These are phyloP conservation scores for Papilio xuthus DNA, from an alignment of 1,140 invertebrate species.

Conservation along the genomic window DNA sequence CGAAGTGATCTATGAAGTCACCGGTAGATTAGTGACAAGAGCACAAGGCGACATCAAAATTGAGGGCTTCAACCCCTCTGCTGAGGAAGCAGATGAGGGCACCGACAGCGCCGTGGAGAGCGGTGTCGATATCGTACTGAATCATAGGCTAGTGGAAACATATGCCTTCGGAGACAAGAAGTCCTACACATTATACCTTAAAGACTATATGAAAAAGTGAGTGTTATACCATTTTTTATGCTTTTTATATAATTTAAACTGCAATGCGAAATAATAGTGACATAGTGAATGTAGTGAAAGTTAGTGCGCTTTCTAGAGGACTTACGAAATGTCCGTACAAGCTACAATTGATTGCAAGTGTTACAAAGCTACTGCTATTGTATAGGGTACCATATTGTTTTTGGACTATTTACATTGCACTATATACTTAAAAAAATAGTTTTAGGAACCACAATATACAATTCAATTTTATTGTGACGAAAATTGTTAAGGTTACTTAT, in stretches of 20 bases:
- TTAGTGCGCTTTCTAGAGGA: not conserved
- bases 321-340: not conserved
- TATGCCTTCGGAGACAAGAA: constrained; percentile 94
- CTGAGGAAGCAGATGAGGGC: constrained; percentile 94
- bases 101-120: constrained; percentile 88
- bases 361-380: not conserved
- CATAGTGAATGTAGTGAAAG: not conserved
- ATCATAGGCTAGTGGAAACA: constrained; percentile 94
- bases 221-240: constrained; percentile 59
- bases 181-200: constrained; percentile 95
- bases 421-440: too few relatives aligned
- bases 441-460: too few relatives aligned
- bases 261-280: not conserved
- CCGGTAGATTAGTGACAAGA: constrained; percentile 91
- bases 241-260: not conserved
- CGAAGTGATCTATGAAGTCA: constrained; percentile 97
- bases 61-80: constrained; percentile 95
- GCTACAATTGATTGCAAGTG: not conserved
- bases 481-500: too few relatives aligned
- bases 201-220: constrained; percentile 98
- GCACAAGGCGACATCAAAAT: constrained; percentile 90
- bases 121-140: constrained; percentile 96
- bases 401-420: too few relatives aligned
- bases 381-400: not conserved
- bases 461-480: too few relatives aligned